Conservation (phyloP, 1,140 invertebrate genomes). For the Trachymyrmex cornetzi region DNA sequence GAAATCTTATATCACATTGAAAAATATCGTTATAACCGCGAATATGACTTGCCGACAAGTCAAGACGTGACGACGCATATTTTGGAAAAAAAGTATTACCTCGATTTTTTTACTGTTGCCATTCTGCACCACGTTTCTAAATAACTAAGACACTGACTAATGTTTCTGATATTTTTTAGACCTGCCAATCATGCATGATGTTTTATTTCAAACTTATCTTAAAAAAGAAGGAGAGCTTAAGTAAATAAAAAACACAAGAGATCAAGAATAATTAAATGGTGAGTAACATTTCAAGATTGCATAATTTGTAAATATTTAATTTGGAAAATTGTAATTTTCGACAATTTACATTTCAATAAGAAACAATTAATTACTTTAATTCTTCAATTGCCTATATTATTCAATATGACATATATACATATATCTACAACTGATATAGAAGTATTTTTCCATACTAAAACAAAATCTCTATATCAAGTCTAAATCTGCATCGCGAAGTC, state of each 20-base stretch:
- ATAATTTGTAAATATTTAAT: slow-evolving; percentile 8
- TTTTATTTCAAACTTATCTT: slow-evolving; percentile 3
- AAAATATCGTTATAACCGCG: not conserved
- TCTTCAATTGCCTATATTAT: not conserved
- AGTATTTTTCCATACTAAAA: not conserved
- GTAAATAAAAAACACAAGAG: too few relatives aligned
- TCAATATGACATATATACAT: too few relatives aligned
- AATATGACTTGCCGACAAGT: slow-evolving; percentile 12
- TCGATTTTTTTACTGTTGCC: not conserved
- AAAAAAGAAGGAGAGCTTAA: not conserved
- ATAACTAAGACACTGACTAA: not conserved
- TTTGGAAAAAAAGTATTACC: not conserved
- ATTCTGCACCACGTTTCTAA: slow-evolving; percentile 4
- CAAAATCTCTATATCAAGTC: not conserved
- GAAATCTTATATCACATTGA: slow-evolving; percentile 25
- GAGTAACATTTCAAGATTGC: not conserved
- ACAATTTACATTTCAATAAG: not conserved
- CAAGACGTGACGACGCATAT: not conserved
- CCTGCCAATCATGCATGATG: not conserved
- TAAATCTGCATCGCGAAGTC: slow-evolving; percentile 9
- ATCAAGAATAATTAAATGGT: too few relatives aligned
- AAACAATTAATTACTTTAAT: not conserved
- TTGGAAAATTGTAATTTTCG: not conserved
- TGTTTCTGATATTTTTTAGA: not conserved
- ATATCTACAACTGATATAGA: not conserved